Evolutionary conservation across 2,797 vertebrate genomes (phyloP), one percentile per base, ranked within the genome.

Genomic region (Gadopsis marmoratus): DNA sequence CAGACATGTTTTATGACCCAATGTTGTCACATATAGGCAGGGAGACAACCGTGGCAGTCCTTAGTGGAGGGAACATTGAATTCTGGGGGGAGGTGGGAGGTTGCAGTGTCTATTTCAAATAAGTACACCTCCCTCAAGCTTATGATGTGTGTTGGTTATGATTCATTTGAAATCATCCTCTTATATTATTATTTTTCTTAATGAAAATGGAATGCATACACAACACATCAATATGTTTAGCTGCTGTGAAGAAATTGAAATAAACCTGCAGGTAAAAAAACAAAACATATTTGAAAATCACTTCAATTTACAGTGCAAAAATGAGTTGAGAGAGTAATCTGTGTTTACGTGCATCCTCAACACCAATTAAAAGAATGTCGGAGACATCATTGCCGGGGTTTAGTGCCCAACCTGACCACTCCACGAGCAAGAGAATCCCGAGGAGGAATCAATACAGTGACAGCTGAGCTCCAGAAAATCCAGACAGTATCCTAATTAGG

Each of bases 401-500:
- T 78, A 55, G 56, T 68, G 81, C 55, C 73, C 83, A 74, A 85
- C 60, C 73, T 88, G 79, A 83, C 77, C 75, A 23, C 82, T 86
- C 62, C 29, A 14, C 67, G 77, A 84, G 86, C 79, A 69, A 62
- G 67, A 86, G 67, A 83, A 82, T 86, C 85, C 87, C 76, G 61
- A 78, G 82, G 90, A 91, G 73, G 87, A 93, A 95, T 95, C 93
- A 82, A 95, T 95, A 92, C 45, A 37, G 84, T 83, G 91, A 94
- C 93, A 94, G 91, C 90, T 84, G 87, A 89, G 89, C 85, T 83
- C 82, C 84, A 87, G 86, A 89, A 93, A 92, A 87, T 90, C 84
- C 84, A 80, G 66, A 87, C 85, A 88, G 85, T 92, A 85, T 92
- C 90, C 92, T 95, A 94, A 94, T 96, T 93, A 93, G 88, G 33